These are phyloP conservation scores for Yponomeuta malinellus DNA, from an alignment of 2,888 invertebrate genomes.

Conservation along the genomic window DNA sequence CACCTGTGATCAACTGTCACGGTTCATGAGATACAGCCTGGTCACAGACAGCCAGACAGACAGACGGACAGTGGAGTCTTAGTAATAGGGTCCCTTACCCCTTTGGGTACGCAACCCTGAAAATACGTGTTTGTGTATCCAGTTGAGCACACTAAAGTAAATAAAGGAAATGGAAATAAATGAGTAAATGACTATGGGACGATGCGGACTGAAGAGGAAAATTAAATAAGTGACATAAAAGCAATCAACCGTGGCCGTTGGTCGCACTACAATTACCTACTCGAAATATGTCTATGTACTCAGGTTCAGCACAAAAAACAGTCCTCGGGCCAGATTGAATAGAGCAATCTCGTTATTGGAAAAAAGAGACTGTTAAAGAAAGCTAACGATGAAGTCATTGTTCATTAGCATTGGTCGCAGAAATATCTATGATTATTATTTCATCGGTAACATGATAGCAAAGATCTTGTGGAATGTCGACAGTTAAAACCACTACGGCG, in stretches of 20 bases:
- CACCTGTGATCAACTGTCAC: too few relatives aligned
- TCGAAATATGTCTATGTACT: neutral
- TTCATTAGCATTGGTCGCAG: neutral
- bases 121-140: too few relatives aligned
- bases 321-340: neutral
- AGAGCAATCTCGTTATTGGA: neutral
- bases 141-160: neutral
- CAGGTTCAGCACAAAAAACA: conserved; percentile 5
- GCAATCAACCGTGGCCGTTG: neutral
- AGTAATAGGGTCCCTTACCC: too few relatives aligned
- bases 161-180: neutral
- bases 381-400: neutral
- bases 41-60: too few relatives aligned
- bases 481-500: neutral
- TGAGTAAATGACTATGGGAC: neutral
- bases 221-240: neutral
- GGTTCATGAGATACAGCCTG: too few relatives aligned
- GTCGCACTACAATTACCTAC: neutral
- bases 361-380: neutral
- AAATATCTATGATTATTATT: neutral
- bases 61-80: too few relatives aligned
- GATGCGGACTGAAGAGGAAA: conserved; percentile 1
- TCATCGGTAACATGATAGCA: neutral
- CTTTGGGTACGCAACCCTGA: too few relatives aligned
- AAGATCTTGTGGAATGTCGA: neutral